These are phyloP conservation scores for Oscheius onirici DNA, from an alignment of 2,888 invertebrate genomes.

Conservation along the genomic window DNA sequence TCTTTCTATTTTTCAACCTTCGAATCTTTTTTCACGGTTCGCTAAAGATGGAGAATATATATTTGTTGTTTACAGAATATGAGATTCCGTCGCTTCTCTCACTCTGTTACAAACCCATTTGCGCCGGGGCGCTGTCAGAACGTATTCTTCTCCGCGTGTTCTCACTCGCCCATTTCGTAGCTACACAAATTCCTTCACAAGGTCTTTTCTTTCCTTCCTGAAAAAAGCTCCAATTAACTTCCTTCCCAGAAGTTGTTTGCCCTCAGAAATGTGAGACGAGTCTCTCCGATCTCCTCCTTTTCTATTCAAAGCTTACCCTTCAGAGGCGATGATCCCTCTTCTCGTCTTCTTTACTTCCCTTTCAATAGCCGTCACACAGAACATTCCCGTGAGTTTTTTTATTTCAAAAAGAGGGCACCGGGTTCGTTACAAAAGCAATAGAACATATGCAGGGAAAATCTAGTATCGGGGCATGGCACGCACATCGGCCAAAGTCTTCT, in stretches of 20 bases:
- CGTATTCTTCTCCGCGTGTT: conserved; percentile 5
- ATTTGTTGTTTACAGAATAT: no score
- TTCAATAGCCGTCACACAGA: conserved; percentile 1
- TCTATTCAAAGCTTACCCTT: background rate
- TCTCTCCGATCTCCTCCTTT: conserved; percentile 11
- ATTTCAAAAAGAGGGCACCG: conserved; percentile 8
- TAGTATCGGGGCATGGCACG: conserved; percentile 66
- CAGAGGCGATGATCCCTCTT: background rate
- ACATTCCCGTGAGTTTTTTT: conserved; percentile 4
- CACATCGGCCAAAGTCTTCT: conserved; percentile 68
- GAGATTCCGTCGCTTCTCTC: no score
- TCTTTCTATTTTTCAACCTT: no score
- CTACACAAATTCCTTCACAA: conserved; percentile 25
- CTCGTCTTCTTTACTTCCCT: background rate
- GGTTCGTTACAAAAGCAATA: background rate
- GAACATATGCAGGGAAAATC: background rate
- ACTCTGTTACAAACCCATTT: no score
- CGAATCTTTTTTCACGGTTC: no score
- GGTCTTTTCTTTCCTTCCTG: conserved; percentile 8
- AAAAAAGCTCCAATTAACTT: background rate
- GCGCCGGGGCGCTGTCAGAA: conserved; percentile 18
- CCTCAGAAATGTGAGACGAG: background rate
- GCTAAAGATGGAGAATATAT: no score
- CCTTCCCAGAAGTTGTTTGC: background rate
- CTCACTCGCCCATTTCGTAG: no score